Evolutionary conservation across 1,140 invertebrate species (phyloP), one percentile per base, ranked within the genome.

Genomic region (Drosophila asahinai): DNA sequence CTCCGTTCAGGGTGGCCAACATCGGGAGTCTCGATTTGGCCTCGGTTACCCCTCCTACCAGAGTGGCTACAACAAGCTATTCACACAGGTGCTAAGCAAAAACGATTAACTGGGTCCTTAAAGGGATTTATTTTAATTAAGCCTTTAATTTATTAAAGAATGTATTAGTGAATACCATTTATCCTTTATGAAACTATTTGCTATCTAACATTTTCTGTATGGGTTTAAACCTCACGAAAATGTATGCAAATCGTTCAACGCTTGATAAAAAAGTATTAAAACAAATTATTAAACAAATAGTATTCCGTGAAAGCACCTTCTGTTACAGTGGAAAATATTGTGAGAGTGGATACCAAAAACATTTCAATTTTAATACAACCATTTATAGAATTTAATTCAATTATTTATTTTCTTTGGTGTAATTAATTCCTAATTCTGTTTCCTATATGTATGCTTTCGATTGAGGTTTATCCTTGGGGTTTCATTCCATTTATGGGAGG

Each of bases 41-140:
- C 91, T 93, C 77, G 96, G 96, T 92, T 97, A 97, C 94, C 96
- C 95, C 93, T 95, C 94, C 93, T 96, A 96, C 93, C 95, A 95
- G 93, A 96, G 95, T 94, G 97, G 96, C 94, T 97, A 97, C 95
- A 97, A 97, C 94, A 97, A 97, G 94, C 95, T 97, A 90, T 97
- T 97, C 93, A 97, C 97, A 76, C 97, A 97, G 97, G 97, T 97
- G 84, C 74, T 48, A 15, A 55, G 17, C 19, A 15, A 51, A 52
- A 25, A 27, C 22, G 1, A 54, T 33, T 52, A 15, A 1, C n/a
- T 12, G 11, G 8, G 9, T 19, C 0, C 7, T 3, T 7, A 22
- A 1, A 22, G 2, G 17, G 33, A 15, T 55, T 19, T 61, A 19
- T 27, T 27, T 15, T 42, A 55, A 45, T 8, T 12, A n/a, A n/a